phyloP scores from a whole-genome alignment of 2,797 vertebrate genomes.

The Petrocephalus schoutedeni region DNA sequence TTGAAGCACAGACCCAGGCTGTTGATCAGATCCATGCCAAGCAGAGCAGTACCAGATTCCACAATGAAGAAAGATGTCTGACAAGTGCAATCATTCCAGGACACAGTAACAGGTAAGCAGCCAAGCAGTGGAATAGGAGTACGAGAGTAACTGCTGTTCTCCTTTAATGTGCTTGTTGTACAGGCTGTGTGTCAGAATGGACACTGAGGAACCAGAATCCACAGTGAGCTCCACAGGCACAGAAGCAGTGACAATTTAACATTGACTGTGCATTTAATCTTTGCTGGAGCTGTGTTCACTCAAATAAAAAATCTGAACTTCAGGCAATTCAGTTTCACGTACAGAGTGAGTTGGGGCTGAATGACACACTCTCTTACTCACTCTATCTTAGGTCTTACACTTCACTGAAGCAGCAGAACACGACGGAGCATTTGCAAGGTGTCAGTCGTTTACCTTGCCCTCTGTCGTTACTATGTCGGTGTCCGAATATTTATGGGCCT shows the following conservation, averaged over 20 bases:
- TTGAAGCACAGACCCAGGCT: conserved; percentile 4
- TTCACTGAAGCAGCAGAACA: background rate
- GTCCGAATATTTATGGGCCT: too few species aligned
- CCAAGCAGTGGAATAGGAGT: conserved; percentile 13
- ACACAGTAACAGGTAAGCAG: background rate
- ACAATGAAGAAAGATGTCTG: background rate
- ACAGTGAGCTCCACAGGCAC: background rate
- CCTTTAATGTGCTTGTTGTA: too few species aligned
- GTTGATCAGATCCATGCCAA: conserved; percentile 20
- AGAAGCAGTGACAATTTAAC: background rate
- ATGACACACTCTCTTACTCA: background rate
- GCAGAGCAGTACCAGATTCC: background rate
- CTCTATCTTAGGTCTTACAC: conserved; percentile 4
- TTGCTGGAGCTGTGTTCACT: background rate
- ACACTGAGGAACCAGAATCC: background rate
- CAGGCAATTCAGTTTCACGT: background rate
- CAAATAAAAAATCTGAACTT: background rate
- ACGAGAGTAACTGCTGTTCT: conserved; percentile 10
- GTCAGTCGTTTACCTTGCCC: background rate
- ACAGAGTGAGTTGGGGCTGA: background rate
- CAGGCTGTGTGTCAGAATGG: background rate
- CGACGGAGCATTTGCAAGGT: background rate
- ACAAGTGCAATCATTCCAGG: background rate
- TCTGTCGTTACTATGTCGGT: too few species aligned
- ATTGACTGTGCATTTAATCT: background rate